These are phyloP conservation scores for Autographa pulchrina DNA, from an alignment of 2,888 invertebrate species.

Conservation along the genomic window DNA sequence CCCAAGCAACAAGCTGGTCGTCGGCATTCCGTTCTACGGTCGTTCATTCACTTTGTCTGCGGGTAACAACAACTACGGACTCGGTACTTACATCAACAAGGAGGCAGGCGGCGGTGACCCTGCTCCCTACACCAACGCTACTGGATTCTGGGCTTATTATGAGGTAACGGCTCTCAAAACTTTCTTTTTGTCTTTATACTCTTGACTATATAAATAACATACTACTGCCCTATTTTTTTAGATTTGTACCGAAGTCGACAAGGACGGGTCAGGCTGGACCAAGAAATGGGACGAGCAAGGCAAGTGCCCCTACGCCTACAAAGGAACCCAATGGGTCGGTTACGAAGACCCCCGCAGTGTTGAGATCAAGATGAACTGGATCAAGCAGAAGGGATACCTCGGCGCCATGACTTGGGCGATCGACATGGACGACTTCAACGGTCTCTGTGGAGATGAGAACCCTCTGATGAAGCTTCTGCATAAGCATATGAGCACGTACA, in stretches of 20 bases:
- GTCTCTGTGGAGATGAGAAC: constrained; percentile 94
- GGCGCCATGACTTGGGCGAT: constrained; percentile 98
- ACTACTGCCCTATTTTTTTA: constrained; percentile 67
- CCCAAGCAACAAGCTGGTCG: constrained; percentile 95
- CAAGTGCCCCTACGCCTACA: constrained; percentile 95
- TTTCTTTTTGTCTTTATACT: not conserved
- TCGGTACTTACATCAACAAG: constrained; percentile 96
- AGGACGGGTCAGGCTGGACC: constrained; percentile 93
- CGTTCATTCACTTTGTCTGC: constrained; percentile 95
- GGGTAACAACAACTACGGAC: constrained; percentile 94
- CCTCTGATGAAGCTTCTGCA: constrained; percentile 93
- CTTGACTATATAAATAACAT: not conserved
- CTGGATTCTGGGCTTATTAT: constrained; percentile 96
- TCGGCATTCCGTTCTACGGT: constrained; percentile 97
- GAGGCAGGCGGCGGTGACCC: constrained; percentile 96
- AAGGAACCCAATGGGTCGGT: constrained; percentile 97
- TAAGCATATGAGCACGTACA: constrained; percentile 92
- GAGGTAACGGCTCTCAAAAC: constrained; percentile 88
- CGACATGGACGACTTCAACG: constrained; percentile 97
- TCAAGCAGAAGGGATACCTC: constrained; percentile 93
- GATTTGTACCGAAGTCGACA: constrained; percentile 94
- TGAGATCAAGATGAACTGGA: constrained; percentile 97
- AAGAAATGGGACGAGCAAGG: constrained; percentile 95
- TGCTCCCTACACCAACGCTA: constrained; percentile 95
- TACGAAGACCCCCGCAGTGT: constrained; percentile 95